phyloP scores from a whole-genome alignment of 2,113 vertebrate genomes.

The Cathartes aura region DNA sequence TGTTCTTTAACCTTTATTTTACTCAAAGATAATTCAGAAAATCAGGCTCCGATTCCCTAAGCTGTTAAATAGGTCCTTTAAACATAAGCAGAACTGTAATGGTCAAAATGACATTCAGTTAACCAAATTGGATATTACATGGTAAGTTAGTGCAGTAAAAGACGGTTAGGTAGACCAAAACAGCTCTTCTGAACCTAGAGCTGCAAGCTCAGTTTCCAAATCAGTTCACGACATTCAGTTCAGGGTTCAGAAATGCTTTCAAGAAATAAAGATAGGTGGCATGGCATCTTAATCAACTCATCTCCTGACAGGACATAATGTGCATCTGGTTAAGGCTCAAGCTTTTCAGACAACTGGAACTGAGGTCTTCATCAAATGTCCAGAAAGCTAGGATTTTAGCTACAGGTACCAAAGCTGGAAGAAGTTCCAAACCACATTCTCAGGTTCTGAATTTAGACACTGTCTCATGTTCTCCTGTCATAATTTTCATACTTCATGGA shows the following conservation, averaged over 20 bases:
- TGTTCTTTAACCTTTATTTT: background rate
- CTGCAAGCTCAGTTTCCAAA: background rate
- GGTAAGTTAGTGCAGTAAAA: background rate
- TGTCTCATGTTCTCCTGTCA: background rate
- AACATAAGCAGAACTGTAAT: background rate
- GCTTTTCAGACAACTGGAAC: background rate
- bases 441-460: background rate
- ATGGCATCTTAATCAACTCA: background rate
- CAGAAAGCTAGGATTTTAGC: background rate
- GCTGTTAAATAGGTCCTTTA: background rate
- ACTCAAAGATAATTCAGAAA: background rate
- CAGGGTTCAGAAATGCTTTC: background rate
- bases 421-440: background rate
- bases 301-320: background rate
- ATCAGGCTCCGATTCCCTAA: background rate
- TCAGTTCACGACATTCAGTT: background rate
- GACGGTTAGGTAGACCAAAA: background rate
- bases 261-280: background rate
- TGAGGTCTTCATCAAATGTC: background rate
- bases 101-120: background rate
- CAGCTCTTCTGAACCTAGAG: background rate
- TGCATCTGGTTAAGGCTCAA: background rate
- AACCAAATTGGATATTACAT: background rate
- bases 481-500: background rate
- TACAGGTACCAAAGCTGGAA: background rate